Percentiles rank a stretch among this genome's conserved stretches.
Evolutionary conservation across 1,140 invertebrate genomes (phyloP).

Genomic region (Drosophila parvula): DNA sequence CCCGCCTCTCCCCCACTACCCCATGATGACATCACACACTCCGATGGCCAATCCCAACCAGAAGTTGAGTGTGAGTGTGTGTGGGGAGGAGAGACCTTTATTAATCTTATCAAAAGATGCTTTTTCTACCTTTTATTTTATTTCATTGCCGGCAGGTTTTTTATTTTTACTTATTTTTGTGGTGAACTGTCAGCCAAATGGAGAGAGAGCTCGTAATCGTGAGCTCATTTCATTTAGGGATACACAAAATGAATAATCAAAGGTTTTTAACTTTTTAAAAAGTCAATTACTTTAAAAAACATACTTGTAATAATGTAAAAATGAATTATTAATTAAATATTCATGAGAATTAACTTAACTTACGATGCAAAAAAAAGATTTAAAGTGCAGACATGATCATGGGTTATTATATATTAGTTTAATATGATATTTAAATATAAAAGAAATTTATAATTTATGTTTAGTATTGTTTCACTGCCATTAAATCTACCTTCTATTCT

Average conservation of each 20-base stretch:
- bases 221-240: conserved; percentile 28
- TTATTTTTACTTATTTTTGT: conserved; percentile 16
- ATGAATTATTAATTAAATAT: not conserved
- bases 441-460: too few relatives aligned
- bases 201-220: conserved; percentile 12
- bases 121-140: conserved; percentile 56
- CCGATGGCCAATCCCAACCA: conserved; percentile 38
- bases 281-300: not conserved
- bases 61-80: conserved; percentile 18
- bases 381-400: too few relatives aligned
- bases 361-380: too few relatives aligned
- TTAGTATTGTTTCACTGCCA: too few relatives aligned
- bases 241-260: conserved; percentile 1
- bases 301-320: not conserved
- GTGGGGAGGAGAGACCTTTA: conserved; percentile 46
- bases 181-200: conserved; percentile 14
- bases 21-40: conserved; percentile 66
- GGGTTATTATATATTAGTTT: too few relatives aligned
- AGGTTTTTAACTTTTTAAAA: not conserved
- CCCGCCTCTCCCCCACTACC: not conserved
- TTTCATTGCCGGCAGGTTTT: conserved; percentile 33
- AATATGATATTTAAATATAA: too few relatives aligned
- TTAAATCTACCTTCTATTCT: too few relatives aligned
- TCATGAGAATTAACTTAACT: too few relatives aligned
- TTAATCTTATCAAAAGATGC: conserved; percentile 80